A percentile compares a stretch with the other conserved stretches of the same genome.
Conservation (phyloP, 2,113 vertebrate genomes). For the Hoplias malabaricus region DNA sequence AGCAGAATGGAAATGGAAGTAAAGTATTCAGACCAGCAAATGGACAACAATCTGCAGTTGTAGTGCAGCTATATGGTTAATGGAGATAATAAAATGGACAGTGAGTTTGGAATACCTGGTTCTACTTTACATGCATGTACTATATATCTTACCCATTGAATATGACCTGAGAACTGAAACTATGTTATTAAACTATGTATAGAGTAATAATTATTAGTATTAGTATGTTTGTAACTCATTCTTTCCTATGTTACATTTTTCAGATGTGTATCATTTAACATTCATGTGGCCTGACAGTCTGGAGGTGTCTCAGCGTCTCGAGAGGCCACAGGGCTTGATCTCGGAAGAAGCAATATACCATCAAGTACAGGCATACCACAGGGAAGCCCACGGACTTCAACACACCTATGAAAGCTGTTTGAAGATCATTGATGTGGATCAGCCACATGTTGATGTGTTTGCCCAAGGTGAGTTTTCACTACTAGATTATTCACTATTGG, state of each 20-base stretch:
- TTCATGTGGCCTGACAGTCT: slow-evolving; percentile 76
- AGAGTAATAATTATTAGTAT: not conserved
- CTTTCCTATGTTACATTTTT: slow-evolving; percentile 37
- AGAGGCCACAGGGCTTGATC: slow-evolving; percentile 47
- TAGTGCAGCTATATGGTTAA: not conserved
- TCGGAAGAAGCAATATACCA: slow-evolving; percentile 67
- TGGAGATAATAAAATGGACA: no score
- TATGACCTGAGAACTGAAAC: no score
- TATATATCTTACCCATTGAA: not conserved
- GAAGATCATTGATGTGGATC: slow-evolving; percentile 81
- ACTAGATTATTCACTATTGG: no score
- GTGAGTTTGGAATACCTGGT: no score
- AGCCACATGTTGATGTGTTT: slow-evolving; percentile 82
- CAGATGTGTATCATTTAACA: slow-evolving; percentile 87
- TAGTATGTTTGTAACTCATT: not conserved
- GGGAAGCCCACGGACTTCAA: slow-evolving; percentile 72
- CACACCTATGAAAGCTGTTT: slow-evolving; percentile 72
- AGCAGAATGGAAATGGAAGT: no score
- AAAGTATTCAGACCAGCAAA: no score
- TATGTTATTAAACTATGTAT: not conserved
- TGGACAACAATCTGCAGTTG: not conserved
- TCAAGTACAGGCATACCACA: slow-evolving; percentile 72
- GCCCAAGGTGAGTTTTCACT: slow-evolving; percentile 76
- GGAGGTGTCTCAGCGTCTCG: slow-evolving; percentile 66
- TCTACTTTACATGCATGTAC: no score